A percentile compares a stretch with the other conserved stretches of the same genome.
Evolutionary conservation across 2,888 invertebrate species (phyloP).

Genomic region (Tupiocoris notatus): DNA sequence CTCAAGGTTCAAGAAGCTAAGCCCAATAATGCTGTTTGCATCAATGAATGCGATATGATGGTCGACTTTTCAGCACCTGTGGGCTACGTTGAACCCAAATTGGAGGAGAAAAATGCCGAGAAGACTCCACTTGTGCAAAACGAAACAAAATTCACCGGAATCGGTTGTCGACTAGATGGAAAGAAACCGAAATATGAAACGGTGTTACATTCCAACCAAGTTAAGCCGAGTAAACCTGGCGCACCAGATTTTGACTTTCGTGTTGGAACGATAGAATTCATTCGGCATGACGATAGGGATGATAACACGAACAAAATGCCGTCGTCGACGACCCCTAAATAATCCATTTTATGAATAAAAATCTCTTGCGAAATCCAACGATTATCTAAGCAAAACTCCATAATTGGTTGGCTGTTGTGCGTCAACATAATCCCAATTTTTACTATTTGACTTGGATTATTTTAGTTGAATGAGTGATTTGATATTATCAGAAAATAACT

Average conservation of each 20-base stretch:
- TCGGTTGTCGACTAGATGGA: constrained; percentile 34
- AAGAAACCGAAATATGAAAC: constrained; percentile 3
- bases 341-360: not conserved
- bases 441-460: too few relatives aligned
- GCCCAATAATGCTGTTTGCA: constrained; percentile 58
- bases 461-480: too few relatives aligned
- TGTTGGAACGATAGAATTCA: constrained; percentile 79
- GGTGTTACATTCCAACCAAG: not conserved
- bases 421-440: too few relatives aligned
- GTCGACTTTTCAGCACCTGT: constrained; percentile 97
- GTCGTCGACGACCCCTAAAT: too few relatives aligned
- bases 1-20: constrained; percentile 48
- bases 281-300: constrained; percentile 61
- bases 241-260: constrained; percentile 91
- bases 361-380: too few relatives aligned
- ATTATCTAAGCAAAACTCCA: too few relatives aligned
- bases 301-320: too few relatives aligned
- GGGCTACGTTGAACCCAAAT: constrained; percentile 76
- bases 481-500: too few relatives aligned
- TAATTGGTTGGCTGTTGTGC: too few relatives aligned
- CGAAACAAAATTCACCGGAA: constrained; percentile 23
- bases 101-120: not conserved
- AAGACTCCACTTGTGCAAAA: not conserved
- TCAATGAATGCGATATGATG: constrained; percentile 99
- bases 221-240: constrained; percentile 56